A percentile compares a stretch with the other conserved stretches of the same genome.
phyloP scores from a whole-genome alignment of 1,140 invertebrate species.

The Drosophila mayri region DNA sequence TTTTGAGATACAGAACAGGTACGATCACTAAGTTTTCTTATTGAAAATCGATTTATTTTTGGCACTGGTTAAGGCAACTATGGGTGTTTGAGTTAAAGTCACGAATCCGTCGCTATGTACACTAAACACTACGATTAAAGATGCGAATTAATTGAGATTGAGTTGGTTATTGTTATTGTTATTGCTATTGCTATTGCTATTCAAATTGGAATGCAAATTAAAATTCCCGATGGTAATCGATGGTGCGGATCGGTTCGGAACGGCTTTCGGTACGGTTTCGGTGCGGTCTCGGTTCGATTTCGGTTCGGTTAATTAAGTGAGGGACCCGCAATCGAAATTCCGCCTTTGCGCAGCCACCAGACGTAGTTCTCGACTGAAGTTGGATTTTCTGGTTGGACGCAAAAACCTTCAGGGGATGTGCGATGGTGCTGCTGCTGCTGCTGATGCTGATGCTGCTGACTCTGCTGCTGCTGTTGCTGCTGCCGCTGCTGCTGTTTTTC shows the following conservation, averaged over 20 bases:
- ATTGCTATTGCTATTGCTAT: slow-evolving; percentile 24
- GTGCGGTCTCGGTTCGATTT: slow-evolving; percentile 41
- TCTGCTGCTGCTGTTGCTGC: slow-evolving; percentile 42
- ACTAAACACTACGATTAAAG: slow-evolving; percentile 23
- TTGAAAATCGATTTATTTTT: slow-evolving; percentile 65
- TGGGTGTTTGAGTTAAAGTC: slow-evolving; percentile 40
- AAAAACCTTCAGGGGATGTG: slow-evolving; percentile 84
- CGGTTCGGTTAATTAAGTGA: slow-evolving; percentile 64
- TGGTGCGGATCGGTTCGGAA: slow-evolving; percentile 14
- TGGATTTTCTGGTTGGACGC: slow-evolving; percentile 84
- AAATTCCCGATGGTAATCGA: slow-evolving; percentile 20
- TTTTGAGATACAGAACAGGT: slow-evolving; percentile 65
- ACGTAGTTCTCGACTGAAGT: slow-evolving; percentile 85
- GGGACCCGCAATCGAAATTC: slow-evolving; percentile 82
- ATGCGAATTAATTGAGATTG: slow-evolving; percentile 16
- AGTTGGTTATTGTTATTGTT: slow-evolving; percentile 16
- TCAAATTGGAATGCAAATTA: slow-evolving; percentile 12
- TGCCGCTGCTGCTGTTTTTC: slow-evolving; percentile 47
- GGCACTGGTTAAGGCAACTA: slow-evolving; percentile 82
- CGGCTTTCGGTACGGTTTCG: slow-evolving; percentile 39
- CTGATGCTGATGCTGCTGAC: slow-evolving; percentile 46
- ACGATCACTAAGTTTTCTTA: slow-evolving; percentile 69
- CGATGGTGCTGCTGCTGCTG: slow-evolving; percentile 66
- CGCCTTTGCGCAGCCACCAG: slow-evolving; percentile 84
- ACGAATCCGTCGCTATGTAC: slow-evolving; percentile 50